A percentile compares a stretch with the other conserved stretches of the same genome.
Evolutionary conservation across 2,888 invertebrate genomes (phyloP).

Genomic region (Marasmarcha lunaedactyla): DNA sequence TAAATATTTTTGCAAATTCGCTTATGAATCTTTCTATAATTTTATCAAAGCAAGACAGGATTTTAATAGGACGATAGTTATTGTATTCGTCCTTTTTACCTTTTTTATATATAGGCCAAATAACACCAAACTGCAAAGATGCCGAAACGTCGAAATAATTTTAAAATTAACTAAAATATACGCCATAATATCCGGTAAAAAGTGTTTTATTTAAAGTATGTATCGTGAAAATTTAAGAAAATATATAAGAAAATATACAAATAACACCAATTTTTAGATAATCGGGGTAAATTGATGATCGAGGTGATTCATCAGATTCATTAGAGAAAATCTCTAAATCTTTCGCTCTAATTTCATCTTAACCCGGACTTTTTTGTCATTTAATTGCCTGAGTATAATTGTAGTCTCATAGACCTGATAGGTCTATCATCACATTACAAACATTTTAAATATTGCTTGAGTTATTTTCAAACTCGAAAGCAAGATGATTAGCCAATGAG

Average conservation of each 20-base stretch:
- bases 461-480: conserved; percentile 3
- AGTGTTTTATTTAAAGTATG: too few relatives aligned
- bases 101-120: conserved; percentile 11
- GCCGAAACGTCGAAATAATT: too few relatives aligned
- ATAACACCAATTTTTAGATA: conserved; percentile 7
- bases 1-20: conserved; percentile 6
- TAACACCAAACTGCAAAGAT: too few relatives aligned
- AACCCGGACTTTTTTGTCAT: conserved; percentile 8
- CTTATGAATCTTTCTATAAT: conserved; percentile 8
- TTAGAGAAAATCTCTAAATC: conserved; percentile 10
- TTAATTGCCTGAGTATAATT: conserved; percentile 3
- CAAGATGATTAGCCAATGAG: conserved; percentile 4
- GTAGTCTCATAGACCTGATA: conserved; percentile 2
- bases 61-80: conserved; percentile 13
- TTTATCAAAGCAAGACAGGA: conserved; percentile 9
- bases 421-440: conserved; percentile 2
- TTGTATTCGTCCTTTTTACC: conserved; percentile 3
- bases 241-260: too few relatives aligned
- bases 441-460: conserved; percentile 2
- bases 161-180: too few relatives aligned
- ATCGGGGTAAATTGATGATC: conserved; percentile 6
- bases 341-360: conserved; percentile 5
- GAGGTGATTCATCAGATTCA: conserved; percentile 3
- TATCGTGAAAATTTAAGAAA: too few relatives aligned
- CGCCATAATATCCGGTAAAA: too few relatives aligned